Conservation (phyloP, 2,797 vertebrate species). For the Austrolebias charrua region DNA sequence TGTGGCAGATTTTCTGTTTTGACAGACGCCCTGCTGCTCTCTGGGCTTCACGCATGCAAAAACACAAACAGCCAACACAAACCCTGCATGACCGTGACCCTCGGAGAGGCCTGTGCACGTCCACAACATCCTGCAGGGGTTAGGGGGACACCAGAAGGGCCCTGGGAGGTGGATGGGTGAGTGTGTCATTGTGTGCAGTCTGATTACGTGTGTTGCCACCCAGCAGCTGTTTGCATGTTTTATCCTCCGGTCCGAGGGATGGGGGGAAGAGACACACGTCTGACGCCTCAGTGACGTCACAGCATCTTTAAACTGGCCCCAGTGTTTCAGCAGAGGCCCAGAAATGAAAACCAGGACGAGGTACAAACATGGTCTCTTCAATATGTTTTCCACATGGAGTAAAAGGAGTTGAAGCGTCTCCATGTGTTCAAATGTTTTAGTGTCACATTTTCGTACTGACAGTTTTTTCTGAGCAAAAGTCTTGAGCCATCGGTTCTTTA, state of each 20-base stretch:
- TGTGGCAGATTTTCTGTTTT: slow-evolving; percentile 68
- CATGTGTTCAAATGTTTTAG: too few species aligned
- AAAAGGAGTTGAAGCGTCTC: neutral
- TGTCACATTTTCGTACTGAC: too few species aligned
- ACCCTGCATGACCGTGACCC: slow-evolving; percentile 62
- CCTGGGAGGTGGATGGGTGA: slow-evolving; percentile 48
- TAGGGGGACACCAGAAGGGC: slow-evolving; percentile 54
- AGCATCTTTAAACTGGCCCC: slow-evolving; percentile 15
- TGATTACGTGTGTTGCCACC: slow-evolving; percentile 68
- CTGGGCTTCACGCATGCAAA: slow-evolving; percentile 43
- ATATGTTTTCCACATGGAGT: too few species aligned
- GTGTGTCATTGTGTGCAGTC: slow-evolving; percentile 70
- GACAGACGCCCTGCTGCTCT: slow-evolving; percentile 67
- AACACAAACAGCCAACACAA: slow-evolving; percentile 38
- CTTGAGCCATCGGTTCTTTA: too few species aligned
- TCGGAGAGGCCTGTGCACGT: slow-evolving; percentile 49
- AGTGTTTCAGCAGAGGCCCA: neutral
- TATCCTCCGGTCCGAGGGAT: slow-evolving; percentile 50
- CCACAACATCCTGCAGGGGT: slow-evolving; percentile 58
- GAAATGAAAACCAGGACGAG: neutral
- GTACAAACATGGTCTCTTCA: neutral
- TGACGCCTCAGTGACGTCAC: slow-evolving; percentile 62
- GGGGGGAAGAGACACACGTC: slow-evolving; percentile 37
- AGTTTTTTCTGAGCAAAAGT: too few species aligned
- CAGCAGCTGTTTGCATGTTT: slow-evolving; percentile 76